A percentile compares a stretch with the other conserved stretches of the same genome.
These are phyloP conservation scores for Coecobrya sp. DNA, from an alignment of 2,888 invertebrate genomes.

Conservation along the genomic window DNA sequence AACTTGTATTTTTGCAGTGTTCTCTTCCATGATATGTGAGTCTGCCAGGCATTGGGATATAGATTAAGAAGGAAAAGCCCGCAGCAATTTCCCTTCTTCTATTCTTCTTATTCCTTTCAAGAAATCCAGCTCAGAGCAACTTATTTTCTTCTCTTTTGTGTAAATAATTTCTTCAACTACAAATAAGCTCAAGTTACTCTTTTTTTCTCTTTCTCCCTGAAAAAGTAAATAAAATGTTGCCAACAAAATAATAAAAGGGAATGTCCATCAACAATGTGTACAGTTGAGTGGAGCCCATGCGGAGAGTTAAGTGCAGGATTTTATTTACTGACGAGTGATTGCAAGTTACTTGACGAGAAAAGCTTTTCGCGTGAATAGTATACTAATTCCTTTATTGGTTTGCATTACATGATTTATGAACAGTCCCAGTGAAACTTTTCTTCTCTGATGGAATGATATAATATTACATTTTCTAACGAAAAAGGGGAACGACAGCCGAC, in stretches of 20 bases:
- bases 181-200: conserved; percentile 35
- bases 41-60: neutral
- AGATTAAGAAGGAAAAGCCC: conserved; percentile 14
- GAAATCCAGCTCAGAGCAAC: conserved; percentile 9
- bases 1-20: neutral
- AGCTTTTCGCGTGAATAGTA: too few species aligned
- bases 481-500: conserved; percentile 53
- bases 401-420: too few species aligned
- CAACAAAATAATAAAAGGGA: conserved; percentile 8
- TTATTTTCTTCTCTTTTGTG: conserved; percentile 31
- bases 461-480: conserved; percentile 21
- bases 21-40: neutral
- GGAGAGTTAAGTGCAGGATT: too few species aligned
- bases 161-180: conserved; percentile 18
- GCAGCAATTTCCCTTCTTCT: conserved; percentile 24
- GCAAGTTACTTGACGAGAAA: too few species aligned
- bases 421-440: too few species aligned
- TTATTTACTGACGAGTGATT: too few species aligned
- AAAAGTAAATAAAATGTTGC: conserved; percentile 38
- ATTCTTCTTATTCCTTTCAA: neutral
- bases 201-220: neutral
- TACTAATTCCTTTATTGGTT: too few species aligned
- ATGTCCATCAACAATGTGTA: neutral
- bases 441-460: conserved; percentile 33
- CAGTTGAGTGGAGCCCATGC: neutral